Conservation (phyloP, 2,888 invertebrate species). For the Carpatolechia fugitivella region DNA sequence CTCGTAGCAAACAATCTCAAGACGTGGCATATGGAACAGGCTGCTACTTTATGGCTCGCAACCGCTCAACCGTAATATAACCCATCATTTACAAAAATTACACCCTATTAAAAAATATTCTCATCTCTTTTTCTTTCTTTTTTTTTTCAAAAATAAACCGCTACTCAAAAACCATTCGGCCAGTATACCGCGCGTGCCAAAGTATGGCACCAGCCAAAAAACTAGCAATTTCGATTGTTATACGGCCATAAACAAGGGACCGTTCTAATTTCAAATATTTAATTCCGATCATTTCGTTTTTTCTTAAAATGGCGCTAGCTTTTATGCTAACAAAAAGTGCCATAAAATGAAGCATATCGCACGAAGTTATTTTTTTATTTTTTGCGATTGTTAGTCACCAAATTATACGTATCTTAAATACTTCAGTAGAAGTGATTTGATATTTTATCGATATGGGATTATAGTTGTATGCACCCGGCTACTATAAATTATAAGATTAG, state of each 20-base stretch:
- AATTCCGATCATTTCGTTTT: slow-evolving; percentile 20
- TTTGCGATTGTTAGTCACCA: background rate
- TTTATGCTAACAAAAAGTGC: slow-evolving; percentile 3
- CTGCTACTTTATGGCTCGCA: slow-evolving; percentile 39
- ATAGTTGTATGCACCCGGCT: no score
- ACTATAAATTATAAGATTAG: background rate
- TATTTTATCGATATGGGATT: background rate
- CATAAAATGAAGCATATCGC: slow-evolving; percentile 6
- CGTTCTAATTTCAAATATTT: slow-evolving; percentile 12
- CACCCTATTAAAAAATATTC: slow-evolving; percentile 14
- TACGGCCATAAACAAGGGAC: slow-evolving; percentile 10
- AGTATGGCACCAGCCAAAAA: slow-evolving; percentile 15
- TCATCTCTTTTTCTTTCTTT: background rate
- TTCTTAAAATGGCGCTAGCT: background rate
- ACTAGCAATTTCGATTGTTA: slow-evolving; percentile 10
- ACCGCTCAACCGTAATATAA: slow-evolving; percentile 30
- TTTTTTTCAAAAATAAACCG: background rate
- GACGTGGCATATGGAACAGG: slow-evolving; percentile 48
- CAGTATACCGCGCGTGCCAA: slow-evolving; percentile 17
- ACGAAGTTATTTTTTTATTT: background rate
- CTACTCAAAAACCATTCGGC: slow-evolving; percentile 22
- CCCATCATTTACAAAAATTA: slow-evolving; percentile 33
- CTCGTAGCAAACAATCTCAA: slow-evolving; percentile 32
- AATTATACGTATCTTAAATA: background rate
- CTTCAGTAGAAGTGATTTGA: no score